phyloP scores from a whole-genome alignment of 1,140 invertebrate genomes.

The Drosophila tani region DNA sequence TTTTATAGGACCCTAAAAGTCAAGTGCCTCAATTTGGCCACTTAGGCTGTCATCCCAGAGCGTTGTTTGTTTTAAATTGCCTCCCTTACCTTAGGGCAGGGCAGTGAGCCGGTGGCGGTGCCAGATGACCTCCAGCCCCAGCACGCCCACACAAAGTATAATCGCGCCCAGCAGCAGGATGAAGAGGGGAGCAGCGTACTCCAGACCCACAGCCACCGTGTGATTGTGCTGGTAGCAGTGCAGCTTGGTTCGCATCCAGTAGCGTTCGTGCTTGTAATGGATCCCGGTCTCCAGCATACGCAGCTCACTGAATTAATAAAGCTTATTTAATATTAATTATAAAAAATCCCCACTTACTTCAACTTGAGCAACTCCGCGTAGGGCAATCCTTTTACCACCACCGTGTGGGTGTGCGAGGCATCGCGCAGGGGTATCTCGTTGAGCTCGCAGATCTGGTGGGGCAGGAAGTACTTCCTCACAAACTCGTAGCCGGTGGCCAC shows the following conservation, averaged over 20 bases:
- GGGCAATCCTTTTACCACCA: conserved; percentile 52
- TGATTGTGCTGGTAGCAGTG: conserved; percentile 68
- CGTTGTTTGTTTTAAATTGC: conserved; percentile 69
- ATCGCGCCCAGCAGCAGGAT: conserved; percentile 53
- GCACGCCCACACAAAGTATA: conserved; percentile 53
- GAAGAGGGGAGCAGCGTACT: conserved; percentile 65
- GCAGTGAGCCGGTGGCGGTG: conserved; percentile 40
- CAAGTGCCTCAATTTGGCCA: conserved; percentile 5
- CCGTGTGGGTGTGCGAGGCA: conserved; percentile 39
- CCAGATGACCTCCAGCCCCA: conserved; percentile 65
- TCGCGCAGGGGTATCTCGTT: conserved; percentile 71
- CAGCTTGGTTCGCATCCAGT: conserved; percentile 61
- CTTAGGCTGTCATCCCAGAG: conserved; percentile 54
- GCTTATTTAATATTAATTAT: neutral
- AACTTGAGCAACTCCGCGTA: conserved; percentile 66
- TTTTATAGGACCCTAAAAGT: conserved; percentile 40
- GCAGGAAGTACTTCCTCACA: conserved; percentile 62
- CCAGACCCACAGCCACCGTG: conserved; percentile 66
- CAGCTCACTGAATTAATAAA: conserved; percentile 38
- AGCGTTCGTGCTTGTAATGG: conserved; percentile 55
- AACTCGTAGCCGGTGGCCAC: conserved; percentile 63
- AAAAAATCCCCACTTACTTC: conserved; percentile 29
- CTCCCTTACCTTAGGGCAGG: conserved; percentile 33
- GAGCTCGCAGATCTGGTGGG: conserved; percentile 77
- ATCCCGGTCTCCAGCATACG: conserved; percentile 68